These are phyloP conservation scores for Dryoscopus gambensis DNA, from an alignment of 2,113 vertebrate genomes.

Conservation along the genomic window DNA sequence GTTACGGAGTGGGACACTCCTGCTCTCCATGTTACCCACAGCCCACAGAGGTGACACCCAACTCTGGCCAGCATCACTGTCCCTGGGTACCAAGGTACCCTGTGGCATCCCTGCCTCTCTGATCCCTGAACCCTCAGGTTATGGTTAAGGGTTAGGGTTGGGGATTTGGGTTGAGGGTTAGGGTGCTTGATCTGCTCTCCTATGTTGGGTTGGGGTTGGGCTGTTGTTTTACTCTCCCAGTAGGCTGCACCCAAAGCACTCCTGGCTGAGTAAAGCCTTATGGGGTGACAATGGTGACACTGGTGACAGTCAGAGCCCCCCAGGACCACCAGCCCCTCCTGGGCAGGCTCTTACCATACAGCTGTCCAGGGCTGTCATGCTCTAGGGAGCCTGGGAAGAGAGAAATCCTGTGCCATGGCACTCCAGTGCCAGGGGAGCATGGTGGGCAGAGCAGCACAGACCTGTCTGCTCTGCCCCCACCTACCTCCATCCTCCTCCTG, in stretches of 20 bases:
- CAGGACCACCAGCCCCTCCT: neutral
- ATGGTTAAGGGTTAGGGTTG: neutral
- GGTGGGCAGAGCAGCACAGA: fast-evolving
- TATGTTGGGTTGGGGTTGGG: fast-evolving
- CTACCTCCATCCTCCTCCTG: conserved; percentile 16
- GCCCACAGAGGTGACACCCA: neutral
- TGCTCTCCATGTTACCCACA: neutral
- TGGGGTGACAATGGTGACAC: neutral
- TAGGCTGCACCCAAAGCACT: neutral
- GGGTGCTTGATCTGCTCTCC: neutral
- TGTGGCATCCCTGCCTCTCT: fast-evolving
- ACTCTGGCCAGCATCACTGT: neutral
- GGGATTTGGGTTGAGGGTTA: neutral
- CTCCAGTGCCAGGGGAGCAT: fast-evolving
- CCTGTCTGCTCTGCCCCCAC: neutral
- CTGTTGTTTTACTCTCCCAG: neutral
- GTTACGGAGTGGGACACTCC: fast-evolving
- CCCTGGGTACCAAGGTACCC: neutral
- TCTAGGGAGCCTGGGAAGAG: conserved; percentile 3
- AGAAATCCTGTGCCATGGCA: neutral
- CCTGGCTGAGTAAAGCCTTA: neutral
- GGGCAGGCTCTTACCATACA: conserved; percentile 6
- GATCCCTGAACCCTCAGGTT: neutral
- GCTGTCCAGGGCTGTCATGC: neutral
- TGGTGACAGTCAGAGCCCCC: neutral